Evolutionary conservation across 1,140 invertebrate species (phyloP), one percentile per base, ranked within the genome.

Genomic region (Charaxes varanes): DNA sequence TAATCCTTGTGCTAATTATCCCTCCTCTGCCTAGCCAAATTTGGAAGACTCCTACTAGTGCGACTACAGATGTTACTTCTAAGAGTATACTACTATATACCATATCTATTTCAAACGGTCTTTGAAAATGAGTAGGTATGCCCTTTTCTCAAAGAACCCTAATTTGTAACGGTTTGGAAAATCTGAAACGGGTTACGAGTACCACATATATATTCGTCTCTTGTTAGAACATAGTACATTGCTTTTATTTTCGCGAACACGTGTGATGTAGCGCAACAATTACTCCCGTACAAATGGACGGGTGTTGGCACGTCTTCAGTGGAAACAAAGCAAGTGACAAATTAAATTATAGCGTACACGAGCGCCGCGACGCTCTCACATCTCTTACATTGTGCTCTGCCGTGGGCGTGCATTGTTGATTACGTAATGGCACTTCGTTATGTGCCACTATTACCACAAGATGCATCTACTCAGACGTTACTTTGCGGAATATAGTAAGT

Each of bases 251-350:
- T 5, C 7, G 15, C 16, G 18, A 18, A 17, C 16, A 31, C 16
- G 2, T 18, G 16, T 31, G 28, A 40, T 40, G 26, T 40, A 22
- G 17, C 18, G 18, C 18, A 28, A 40, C 26, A 10, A 31, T 31
- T 40, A 40, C 28, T 22, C n/a, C n/a, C n/a, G 31, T 46, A 46
- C 54, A 66, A 70, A 68, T 64, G 64, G 53, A 59, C 37, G 16
- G 34, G 43, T 52, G 60, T 70, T 73, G 69, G 66, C 69, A 73
- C 46, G 26, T 46, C 33, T 42, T 44, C 57, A 28, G 41, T 58
- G 49, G 51, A 47, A 63, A 66, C 62, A 74, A 69, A 74, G 65
- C 57, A 49, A 50, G 44, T 40, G 54, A 57, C 62, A 55, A 54
- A 63, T 43, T 54, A 59, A 66, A 64, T 61, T 51, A 63, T 58